These are phyloP conservation scores for Conistra vaccinii DNA, from an alignment of 2,888 invertebrate species.

Conservation along the genomic window DNA sequence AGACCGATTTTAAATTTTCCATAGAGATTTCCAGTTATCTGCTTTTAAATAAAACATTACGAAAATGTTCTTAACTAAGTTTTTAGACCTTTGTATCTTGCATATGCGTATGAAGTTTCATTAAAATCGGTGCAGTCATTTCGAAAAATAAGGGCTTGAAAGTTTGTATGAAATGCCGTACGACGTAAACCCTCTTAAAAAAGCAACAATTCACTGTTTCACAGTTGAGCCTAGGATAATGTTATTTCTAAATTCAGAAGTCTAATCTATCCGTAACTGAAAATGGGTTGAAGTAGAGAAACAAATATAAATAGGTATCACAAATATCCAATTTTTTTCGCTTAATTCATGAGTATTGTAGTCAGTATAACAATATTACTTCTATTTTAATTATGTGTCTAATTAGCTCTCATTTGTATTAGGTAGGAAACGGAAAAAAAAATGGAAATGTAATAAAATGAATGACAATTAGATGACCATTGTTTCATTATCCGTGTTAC, in stretches of 20 bases:
- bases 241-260: slow-evolving; percentile 4
- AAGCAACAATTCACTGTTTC: neutral
- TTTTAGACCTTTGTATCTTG: no score
- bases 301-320: neutral
- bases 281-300: neutral
- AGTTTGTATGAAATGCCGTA: no score
- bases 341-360: neutral
- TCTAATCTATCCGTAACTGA: neutral
- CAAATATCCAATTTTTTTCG: neutral
- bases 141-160: no score
- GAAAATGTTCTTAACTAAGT: no score
- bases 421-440: neutral
- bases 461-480: slow-evolving; percentile 46
- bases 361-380: neutral
- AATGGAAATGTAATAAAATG: slow-evolving; percentile 27
- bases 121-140: no score
- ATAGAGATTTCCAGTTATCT: no score
- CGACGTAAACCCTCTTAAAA: no score
- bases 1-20: no score
- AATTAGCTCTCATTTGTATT: slow-evolving; percentile 33
- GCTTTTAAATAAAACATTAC: no score
- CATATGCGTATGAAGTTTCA: no score
- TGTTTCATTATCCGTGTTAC: slow-evolving; percentile 39
- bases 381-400: slow-evolving; percentile 2
- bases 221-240: neutral